Conservation (phyloP, 2,888 invertebrate genomes). For the Adelphocoris suturalis region DNA sequence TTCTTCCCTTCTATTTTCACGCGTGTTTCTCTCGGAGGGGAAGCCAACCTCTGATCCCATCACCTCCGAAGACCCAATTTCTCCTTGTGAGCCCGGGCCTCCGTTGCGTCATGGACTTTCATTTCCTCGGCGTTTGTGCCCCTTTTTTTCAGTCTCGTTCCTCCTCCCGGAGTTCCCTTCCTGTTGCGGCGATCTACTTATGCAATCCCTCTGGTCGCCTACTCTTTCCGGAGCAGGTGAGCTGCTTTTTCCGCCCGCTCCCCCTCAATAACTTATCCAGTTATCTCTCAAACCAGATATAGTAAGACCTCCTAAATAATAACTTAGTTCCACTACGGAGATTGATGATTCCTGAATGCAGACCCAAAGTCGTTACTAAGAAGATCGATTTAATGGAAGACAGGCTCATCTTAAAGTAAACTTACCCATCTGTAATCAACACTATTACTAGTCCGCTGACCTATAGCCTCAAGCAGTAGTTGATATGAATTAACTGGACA, state of each 20-base stretch:
- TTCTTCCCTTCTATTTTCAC: conserved; percentile 25
- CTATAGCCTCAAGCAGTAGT: too few species aligned
- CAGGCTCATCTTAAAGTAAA: too few species aligned
- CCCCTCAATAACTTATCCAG: not conserved
- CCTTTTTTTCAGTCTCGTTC: conserved; percentile 17
- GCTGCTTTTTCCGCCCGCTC: not conserved
- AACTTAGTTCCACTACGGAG: too few species aligned
- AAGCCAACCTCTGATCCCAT: conserved; percentile 24
- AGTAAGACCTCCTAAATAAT: too few species aligned
- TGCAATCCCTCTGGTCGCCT: not conserved
- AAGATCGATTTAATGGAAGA: too few species aligned
- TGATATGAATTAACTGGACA: too few species aligned
- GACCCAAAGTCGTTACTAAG: too few species aligned
- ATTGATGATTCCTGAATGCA: too few species aligned
- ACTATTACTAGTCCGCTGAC: too few species aligned
- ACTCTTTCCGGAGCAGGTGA: not conserved
- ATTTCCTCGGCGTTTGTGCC: conserved; percentile 33
- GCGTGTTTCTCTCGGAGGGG: conserved; percentile 14
- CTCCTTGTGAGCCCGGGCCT: conserved; percentile 32
- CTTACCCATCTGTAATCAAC: too few species aligned
- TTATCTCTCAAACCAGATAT: too few species aligned
- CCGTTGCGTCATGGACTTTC: conserved; percentile 43
- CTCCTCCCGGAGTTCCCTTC: conserved; percentile 5
- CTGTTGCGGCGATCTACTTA: conserved; percentile 24
- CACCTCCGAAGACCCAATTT: conserved; percentile 44